Percentiles rank a stretch among this genome's conserved stretches.
phyloP scores from a whole-genome alignment of 2,888 invertebrate species.

The Chalcosyrphus nemorum region DNA sequence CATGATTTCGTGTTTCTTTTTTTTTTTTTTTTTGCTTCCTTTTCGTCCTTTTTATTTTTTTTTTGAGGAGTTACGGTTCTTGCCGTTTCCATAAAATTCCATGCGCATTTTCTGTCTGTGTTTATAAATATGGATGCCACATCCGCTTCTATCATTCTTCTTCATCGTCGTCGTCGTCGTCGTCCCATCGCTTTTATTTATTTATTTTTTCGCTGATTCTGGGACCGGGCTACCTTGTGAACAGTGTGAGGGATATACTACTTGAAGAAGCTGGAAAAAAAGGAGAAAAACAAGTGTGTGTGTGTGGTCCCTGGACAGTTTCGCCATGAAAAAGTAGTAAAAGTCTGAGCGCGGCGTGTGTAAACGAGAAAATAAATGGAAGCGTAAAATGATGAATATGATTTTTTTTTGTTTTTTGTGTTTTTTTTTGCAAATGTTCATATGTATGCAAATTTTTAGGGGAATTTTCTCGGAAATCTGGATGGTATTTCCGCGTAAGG shows the following conservation, averaged over 20 bases:
- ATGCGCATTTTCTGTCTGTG: conserved; percentile 48
- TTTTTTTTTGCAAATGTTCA: conserved; percentile 13
- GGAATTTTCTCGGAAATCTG: conserved; percentile 30
- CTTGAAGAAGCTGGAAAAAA: too few relatives aligned
- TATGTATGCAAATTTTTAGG: conserved; percentile 36
- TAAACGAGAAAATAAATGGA: conserved; percentile 50
- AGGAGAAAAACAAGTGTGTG: neutral
- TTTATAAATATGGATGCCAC: conserved; percentile 60
- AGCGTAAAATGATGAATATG: conserved; percentile 41
- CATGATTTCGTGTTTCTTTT: neutral
- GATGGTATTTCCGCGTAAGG: conserved; percentile 33
- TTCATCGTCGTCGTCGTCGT: neutral
- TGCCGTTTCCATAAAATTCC: conserved; percentile 45
- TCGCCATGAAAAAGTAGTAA: conserved; percentile 17
- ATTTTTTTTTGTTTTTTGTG: conserved; percentile 3
- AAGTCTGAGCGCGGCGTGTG: conserved; percentile 7
- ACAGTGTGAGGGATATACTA: neutral
- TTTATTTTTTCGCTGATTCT: conserved; percentile 6
- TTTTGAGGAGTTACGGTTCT: conserved; percentile 4
- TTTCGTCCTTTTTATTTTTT: too few relatives aligned
- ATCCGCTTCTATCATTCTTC: conserved; percentile 38
- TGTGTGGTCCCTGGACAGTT: neutral
- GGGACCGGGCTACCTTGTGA: neutral
- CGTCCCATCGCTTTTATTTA: neutral
- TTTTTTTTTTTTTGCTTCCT: neutral